These are phyloP conservation scores for Chondrilla cf. caribensis DNA, from an alignment of 37 sponge, comb jelly and placozoan genomes.

Conservation along the genomic window DNA sequence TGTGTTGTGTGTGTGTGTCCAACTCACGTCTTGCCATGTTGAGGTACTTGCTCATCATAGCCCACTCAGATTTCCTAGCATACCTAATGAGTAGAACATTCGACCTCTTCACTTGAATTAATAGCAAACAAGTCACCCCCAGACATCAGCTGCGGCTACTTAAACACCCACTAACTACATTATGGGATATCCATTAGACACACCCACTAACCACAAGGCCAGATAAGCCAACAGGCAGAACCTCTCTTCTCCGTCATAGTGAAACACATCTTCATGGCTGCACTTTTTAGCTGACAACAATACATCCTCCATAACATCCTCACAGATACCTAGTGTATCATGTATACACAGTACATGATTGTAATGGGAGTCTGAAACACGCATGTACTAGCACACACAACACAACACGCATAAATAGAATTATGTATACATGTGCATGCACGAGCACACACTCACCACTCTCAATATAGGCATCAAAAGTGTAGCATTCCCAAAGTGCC, in stretches of 20 bases:
- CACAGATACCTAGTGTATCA: slow-evolving; percentile 34
- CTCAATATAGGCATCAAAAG: slow-evolving; percentile 69
- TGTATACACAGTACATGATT: not conserved
- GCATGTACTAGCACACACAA: not conserved
- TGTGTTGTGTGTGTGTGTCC: not conserved
- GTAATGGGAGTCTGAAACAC: not conserved
- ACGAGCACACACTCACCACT: not conserved
- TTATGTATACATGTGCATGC: not conserved
- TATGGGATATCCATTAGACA: not conserved
- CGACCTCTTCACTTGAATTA: no score
- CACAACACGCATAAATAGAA: not conserved
- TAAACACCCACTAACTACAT: not conserved
- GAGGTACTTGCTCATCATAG: slow-evolving; percentile 23
- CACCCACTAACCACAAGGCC: slow-evolving; percentile 47
- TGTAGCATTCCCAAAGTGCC: slow-evolving; percentile 57
- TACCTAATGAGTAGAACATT: slow-evolving; percentile 41
- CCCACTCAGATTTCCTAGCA: slow-evolving; percentile 33
- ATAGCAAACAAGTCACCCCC: no score
- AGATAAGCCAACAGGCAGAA: slow-evolving; percentile 68
- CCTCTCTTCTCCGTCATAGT: slow-evolving; percentile 66
- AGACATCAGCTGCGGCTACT: no score
- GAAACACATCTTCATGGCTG: slow-evolving; percentile 60
- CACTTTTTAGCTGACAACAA: slow-evolving; percentile 28
- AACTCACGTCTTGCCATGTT: slow-evolving; percentile 31
- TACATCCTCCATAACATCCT: slow-evolving; percentile 21